phyloP scores from a whole-genome alignment of 2,113 vertebrate species.

The Aix galericulata region DNA sequence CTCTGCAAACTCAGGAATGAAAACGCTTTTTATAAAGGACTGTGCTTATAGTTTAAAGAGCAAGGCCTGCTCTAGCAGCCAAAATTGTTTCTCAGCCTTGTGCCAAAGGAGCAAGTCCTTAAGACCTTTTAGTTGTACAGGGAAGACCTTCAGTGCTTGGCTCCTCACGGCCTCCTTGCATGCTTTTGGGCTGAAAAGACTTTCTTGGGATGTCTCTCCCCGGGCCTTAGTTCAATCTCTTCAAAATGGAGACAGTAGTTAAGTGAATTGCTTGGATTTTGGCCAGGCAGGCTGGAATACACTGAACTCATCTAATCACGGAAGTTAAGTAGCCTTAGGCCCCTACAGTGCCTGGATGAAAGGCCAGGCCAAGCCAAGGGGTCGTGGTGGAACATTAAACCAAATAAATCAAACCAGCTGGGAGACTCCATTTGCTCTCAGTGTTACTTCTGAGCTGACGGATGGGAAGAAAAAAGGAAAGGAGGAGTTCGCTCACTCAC shows the following conservation, averaged over 20 bases:
- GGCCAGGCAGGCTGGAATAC: not conserved
- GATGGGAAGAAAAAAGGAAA: not conserved
- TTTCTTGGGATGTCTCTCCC: not conserved
- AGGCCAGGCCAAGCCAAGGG: conserved; percentile 33
- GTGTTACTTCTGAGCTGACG: not conserved
- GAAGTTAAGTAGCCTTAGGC: conserved; percentile 40
- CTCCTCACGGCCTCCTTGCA: rapidly evolving
- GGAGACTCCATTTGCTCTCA: conserved; percentile 21
- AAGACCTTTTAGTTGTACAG: too few relatives aligned
- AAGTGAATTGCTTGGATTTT: conserved; percentile 28
- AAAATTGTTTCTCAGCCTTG: not conserved
- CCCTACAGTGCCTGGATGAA: conserved; percentile 9
- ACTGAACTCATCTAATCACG: conserved; percentile 3
- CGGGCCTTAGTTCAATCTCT: rapidly evolving
- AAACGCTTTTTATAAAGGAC: not conserved
- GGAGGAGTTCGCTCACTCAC: not conserved
- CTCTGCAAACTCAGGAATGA: not conserved
- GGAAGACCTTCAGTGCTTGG: not conserved
- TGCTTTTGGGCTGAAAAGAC: not conserved
- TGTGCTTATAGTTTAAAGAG: not conserved
- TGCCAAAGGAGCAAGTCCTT: not conserved
- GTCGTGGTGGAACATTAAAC: conserved; percentile 32
- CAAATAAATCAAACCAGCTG: conserved; percentile 56
- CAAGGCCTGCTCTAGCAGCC: not conserved
- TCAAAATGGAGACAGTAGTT: not conserved